A percentile compares a stretch with the other conserved stretches of the same genome.
Conservation (phyloP, 2,888 invertebrate genomes). For the Drosophila anceps region DNA sequence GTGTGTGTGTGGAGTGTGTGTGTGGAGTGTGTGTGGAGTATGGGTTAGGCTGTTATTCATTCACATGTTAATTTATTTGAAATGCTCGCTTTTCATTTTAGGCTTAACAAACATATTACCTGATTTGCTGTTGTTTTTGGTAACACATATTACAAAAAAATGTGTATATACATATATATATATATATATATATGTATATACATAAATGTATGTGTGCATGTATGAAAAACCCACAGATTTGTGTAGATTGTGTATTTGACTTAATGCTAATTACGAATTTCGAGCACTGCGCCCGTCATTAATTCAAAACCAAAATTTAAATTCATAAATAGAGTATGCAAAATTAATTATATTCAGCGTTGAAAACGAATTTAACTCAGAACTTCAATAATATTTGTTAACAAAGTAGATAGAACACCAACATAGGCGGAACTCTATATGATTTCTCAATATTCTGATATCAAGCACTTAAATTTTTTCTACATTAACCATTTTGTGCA, state of each 20-base stretch:
- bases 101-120: conserved; percentile 9
- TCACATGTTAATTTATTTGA: conserved; percentile 62
- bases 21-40: conserved; percentile 5
- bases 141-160: neutral
- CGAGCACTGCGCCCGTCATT: neutral
- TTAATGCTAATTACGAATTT: conserved; percentile 23
- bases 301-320: neutral
- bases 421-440: neutral
- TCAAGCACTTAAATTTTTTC: neutral
- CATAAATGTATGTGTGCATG: too few relatives aligned
- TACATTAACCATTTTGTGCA: neutral
- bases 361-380: too few relatives aligned
- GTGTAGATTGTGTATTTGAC: conserved; percentile 9
- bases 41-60: conserved; percentile 40
- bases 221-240: neutral
- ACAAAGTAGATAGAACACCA: neutral
- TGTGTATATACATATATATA: neutral
- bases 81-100: conserved; percentile 37
- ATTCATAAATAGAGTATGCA: neutral
- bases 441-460: neutral
- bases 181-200: neutral
- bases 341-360: neutral
- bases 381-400: neutral
- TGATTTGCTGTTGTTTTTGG: conserved; percentile 4
- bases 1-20: conserved; percentile 11